A percentile compares a stretch with the other conserved stretches of the same genome.
These are phyloP conservation scores for Pterocles orientalis DNA, from an alignment of 2,113 vertebrate species.

Conservation along the genomic window DNA sequence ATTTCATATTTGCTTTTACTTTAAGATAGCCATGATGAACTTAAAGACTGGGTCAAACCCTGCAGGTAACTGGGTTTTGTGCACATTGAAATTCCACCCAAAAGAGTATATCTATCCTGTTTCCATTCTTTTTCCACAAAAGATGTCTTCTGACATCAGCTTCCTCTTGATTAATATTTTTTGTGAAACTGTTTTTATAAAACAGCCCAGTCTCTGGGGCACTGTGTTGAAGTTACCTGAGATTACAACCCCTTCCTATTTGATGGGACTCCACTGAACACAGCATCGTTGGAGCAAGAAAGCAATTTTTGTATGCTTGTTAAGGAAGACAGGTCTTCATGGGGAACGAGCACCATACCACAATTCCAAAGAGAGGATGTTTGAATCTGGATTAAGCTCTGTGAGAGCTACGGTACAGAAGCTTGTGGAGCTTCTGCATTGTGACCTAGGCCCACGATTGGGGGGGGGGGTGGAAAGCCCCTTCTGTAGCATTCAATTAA, in stretches of 20 bases:
- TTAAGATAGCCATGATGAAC: not conserved
- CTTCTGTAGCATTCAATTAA: not conserved
- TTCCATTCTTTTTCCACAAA: not conserved
- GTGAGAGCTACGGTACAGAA: not conserved
- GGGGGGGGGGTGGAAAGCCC: too few species aligned
- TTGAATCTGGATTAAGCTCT: not conserved
- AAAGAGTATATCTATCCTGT: not conserved
- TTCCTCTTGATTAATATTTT: not conserved
- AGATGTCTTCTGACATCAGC: not conserved
- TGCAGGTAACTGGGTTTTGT: not conserved
- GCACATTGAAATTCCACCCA: not conserved
- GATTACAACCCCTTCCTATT: not conserved
- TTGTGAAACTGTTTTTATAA: not conserved
- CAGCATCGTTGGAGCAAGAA: fast-evolving
- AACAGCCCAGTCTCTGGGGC: not conserved
- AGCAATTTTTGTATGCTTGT: not conserved
- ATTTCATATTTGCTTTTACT: not conserved
- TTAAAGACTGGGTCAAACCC: not conserved
- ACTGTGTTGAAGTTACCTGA: not conserved
- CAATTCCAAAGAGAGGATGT: not conserved
- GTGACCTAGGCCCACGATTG: fast-evolving
- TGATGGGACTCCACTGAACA: not conserved
- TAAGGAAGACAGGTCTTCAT: not conserved
- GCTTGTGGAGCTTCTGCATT: not conserved
- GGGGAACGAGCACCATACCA: not conserved